Evolutionary conservation across 2,113 vertebrate species (phyloP).

Genomic region (Pithys albifrons): DNA sequence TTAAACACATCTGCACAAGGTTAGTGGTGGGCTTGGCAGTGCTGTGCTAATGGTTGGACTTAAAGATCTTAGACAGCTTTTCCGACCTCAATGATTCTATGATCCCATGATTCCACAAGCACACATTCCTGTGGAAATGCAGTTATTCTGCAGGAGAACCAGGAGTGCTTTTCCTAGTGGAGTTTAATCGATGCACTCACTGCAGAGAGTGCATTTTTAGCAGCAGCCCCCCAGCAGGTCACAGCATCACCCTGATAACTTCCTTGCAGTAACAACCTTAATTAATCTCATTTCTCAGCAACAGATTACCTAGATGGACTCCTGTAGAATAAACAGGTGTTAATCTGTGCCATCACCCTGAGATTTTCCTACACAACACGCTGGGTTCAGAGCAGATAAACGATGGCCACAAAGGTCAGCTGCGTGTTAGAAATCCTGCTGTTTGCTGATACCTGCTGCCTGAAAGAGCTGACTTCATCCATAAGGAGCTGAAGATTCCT

Average conservation of each 20-base stretch:
- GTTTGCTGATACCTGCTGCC: not conserved
- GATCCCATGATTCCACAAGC: not conserved
- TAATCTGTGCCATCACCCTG: not conserved
- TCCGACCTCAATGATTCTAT: not conserved
- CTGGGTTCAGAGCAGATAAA: not conserved
- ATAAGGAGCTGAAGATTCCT: not conserved
- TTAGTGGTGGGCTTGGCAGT: not conserved
- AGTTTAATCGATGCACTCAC: not conserved
- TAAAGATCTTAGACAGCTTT: not conserved
- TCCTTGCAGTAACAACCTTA: not conserved
- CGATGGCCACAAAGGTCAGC: not conserved
- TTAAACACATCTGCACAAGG: not conserved
- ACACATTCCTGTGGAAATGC: not conserved
- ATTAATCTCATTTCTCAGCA: constrained; percentile 19
- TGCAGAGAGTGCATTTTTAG: not conserved
- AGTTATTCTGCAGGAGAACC: not conserved
- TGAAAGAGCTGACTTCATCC: not conserved
- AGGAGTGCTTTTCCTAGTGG: not conserved
- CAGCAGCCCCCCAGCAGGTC: not conserved
- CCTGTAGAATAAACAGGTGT: not conserved
- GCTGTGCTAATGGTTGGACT: not conserved
- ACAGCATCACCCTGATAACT: not conserved
- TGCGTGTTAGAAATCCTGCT: not conserved
- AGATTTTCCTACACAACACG: not conserved
- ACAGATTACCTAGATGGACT: not conserved